A percentile compares a stretch with the other conserved stretches of the same genome.
These are phyloP conservation scores for Gibbula magus DNA, from an alignment of 2,888 invertebrate genomes.

Conservation along the genomic window DNA sequence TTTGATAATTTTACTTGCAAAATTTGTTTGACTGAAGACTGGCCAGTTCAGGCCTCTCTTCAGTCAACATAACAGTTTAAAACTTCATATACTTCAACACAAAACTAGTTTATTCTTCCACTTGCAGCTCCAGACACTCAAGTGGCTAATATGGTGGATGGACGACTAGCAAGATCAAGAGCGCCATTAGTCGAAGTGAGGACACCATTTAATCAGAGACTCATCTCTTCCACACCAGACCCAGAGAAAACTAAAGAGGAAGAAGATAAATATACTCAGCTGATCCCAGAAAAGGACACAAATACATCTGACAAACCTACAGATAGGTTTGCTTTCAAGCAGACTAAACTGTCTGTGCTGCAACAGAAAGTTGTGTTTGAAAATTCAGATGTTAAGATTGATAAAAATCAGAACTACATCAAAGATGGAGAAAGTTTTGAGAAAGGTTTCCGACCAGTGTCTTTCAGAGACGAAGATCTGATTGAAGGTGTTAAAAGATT, in stretches of 20 bases:
- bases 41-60: too few species aligned
- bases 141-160: slow-evolving; percentile 13
- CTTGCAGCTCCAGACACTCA: slow-evolving; percentile 22
- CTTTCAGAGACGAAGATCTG: not conserved
- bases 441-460: not conserved
- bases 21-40: too few species aligned
- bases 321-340: not conserved
- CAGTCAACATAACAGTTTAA: too few species aligned
- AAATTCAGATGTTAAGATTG: not conserved
- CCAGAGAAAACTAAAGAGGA: slow-evolving; percentile 55
- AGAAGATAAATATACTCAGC: slow-evolving; percentile 18
- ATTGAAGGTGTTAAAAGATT: slow-evolving; percentile 13
- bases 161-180: not conserved
- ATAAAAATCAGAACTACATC: slow-evolving; percentile 5
- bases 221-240: slow-evolving; percentile 68
- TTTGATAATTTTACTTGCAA: too few species aligned
- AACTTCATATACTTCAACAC: too few species aligned
- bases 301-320: not conserved
- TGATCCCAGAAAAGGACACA: slow-evolving; percentile 27
- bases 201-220: slow-evolving; percentile 61
- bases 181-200: slow-evolving; percentile 37
- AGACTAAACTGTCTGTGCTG: not conserved
- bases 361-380: not conserved
- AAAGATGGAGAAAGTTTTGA: slow-evolving; percentile 7
- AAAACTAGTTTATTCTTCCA: too few species aligned